Conservation (phyloP, 2,888 invertebrate genomes). For the Tortricodes alternella region DNA sequence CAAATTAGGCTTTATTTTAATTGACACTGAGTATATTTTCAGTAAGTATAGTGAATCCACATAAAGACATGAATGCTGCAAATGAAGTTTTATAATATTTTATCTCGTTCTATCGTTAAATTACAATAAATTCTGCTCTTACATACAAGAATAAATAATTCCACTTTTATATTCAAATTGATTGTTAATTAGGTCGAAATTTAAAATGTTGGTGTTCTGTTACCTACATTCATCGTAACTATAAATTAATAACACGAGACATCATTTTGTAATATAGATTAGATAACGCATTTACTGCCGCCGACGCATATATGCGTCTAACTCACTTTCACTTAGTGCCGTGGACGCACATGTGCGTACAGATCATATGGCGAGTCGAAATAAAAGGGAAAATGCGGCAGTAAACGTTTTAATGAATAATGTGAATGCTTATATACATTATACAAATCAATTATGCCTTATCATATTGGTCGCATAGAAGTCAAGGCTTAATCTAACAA, state of each 20-base stretch:
- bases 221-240: slow-evolving; percentile 13
- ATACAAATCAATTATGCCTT: slow-evolving; percentile 2
- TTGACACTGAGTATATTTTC: too few relatives aligned
- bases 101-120: slow-evolving; percentile 13
- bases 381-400: too few relatives aligned
- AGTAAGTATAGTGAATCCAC: neutral
- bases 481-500: slow-evolving; percentile 12
- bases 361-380: too few relatives aligned
- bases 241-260: slow-evolving; percentile 7
- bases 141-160: slow-evolving; percentile 36
- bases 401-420: slow-evolving; percentile 12
- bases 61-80: neutral
- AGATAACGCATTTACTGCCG: too few relatives aligned
- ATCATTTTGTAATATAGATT: neutral
- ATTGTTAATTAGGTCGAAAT: slow-evolving; percentile 25
- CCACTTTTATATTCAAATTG: slow-evolving; percentile 33
- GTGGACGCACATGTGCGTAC: too few relatives aligned
- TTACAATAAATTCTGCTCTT: slow-evolving; percentile 29
- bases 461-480: slow-evolving; percentile 19
- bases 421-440: slow-evolving; percentile 7
- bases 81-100: slow-evolving; percentile 1
- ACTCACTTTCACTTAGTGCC: too few relatives aligned
- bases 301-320: too few relatives aligned
- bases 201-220: slow-evolving; percentile 24
- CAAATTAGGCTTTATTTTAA: too few relatives aligned